phyloP scores from a whole-genome alignment of 2,113 vertebrate species.

The Leuciscus idus region DNA sequence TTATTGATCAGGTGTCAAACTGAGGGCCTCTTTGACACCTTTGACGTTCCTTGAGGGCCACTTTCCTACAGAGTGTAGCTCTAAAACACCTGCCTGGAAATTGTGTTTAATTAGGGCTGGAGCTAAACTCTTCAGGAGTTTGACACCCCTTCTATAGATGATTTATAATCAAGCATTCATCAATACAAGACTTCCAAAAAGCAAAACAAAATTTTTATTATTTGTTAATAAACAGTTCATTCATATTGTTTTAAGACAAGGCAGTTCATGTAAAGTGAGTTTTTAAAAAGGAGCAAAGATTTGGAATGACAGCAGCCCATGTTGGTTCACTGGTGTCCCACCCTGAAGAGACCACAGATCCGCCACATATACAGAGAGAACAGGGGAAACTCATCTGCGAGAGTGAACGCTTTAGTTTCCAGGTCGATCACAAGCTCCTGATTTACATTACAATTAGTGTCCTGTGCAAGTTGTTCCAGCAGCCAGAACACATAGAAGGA shows the following conservation, averaged over 20 bases:
- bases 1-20: too few species aligned
- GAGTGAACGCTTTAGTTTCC: constrained; percentile 74
- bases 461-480: constrained; percentile 82
- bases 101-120: too few species aligned
- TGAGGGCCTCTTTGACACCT: too few species aligned
- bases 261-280: neutral
- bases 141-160: too few species aligned
- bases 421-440: constrained; percentile 73
- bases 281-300: neutral
- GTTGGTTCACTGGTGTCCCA: constrained; percentile 52
- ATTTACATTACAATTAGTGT: constrained; percentile 45
- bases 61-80: too few species aligned
- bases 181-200: neutral
- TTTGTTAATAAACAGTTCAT: neutral
- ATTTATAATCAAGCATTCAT: neutral
- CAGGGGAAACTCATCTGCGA: constrained; percentile 87
- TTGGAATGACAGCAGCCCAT: constrained; percentile 2
- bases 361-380: constrained; percentile 87
- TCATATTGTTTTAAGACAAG: neutral
- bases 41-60: too few species aligned
- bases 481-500: constrained; percentile 78
- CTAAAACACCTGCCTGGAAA: too few species aligned
- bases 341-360: constrained; percentile 75
- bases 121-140: too few species aligned
- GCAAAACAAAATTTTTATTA: constrained; percentile 15